Base-by-base conservation (phyloP, 53 echinoderm and acorn worm genomes). In the Hippasteria phrygiana region DNA sequence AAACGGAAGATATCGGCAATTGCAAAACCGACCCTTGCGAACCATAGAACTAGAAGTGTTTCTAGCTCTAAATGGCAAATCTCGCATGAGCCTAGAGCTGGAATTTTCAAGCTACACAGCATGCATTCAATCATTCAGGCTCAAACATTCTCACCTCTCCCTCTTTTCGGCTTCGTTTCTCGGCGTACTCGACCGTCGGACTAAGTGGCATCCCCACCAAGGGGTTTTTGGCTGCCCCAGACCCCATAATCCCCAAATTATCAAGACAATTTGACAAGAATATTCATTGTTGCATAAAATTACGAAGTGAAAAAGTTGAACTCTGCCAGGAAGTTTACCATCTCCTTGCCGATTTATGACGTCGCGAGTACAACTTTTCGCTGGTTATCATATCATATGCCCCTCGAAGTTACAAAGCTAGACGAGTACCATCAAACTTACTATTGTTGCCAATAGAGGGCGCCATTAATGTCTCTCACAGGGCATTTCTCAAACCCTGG, bases 201-300 rank as follows among this genome's bases (percentile, higher is more conserved):
- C 94, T 97, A 24, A 95, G 65, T 51, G 97, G 97, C 89, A 97
- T 91, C 20, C 97, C 97, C 43, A 95, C 91, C 12, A 83, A 77
- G 17, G 94, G 97, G 63, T 93, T 88, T 83, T 93, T 97, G 47
- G 94, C 95, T 20, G 94, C 97, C 54, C 94, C 97, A 76, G 92
- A 89, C 31, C 97, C 97, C 97, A 97, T 97, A 16, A 76, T 50
- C 41, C 50, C 17, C 26, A 11, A 29, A 59, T 62, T 33, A 35
- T 51, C 55, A 0, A 16, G 38, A 55, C 70, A 11, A 11, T 16
- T 43, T 20, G 47, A 24, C 4, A 38, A 26, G 26, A 24, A 42
- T 7, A 62, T 29, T 46, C 43, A 43, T 48, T 40, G 12, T 59
- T 20, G 11, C 73, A 32, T 9, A 33, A 7, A 41, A 13, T 8